Percentiles rank a stretch among this genome's conserved stretches.
phyloP scores from a whole-genome alignment of 2,113 vertebrate genomes.

The Gnathonemus longibarbis region DNA sequence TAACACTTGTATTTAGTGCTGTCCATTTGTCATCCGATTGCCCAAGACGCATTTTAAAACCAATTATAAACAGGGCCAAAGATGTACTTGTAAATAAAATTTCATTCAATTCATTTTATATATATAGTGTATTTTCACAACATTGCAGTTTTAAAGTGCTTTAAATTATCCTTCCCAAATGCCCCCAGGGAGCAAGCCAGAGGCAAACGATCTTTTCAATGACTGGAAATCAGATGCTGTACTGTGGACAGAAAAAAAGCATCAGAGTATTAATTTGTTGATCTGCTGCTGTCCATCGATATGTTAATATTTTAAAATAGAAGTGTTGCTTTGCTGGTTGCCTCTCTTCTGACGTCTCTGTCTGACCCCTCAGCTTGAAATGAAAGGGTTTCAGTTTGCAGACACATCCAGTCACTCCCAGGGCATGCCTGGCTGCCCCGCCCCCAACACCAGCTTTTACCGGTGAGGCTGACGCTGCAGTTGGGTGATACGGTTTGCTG shows the following conservation, averaged over 20 bases:
- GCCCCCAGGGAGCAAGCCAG: not conserved
- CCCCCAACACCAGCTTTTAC: not conserved
- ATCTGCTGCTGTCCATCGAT: not conserved
- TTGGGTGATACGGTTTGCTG: too few species aligned
- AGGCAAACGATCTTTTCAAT: not conserved
- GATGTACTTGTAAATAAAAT: not conserved
- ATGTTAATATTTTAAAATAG: not conserved
- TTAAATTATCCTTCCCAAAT: not conserved
- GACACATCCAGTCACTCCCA: conserved; percentile 82
- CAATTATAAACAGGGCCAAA: not conserved
- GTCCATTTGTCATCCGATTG: not conserved
- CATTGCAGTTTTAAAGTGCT: not conserved
- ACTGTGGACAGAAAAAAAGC: not conserved
- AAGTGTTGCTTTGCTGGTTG: not conserved
- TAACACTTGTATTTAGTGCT: not conserved
- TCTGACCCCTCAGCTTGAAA: conserved; percentile 87
- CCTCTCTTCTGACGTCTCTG: not conserved
- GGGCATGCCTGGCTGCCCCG: conserved; percentile 63
- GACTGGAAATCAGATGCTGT: not conserved
- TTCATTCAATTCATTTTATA: not conserved
- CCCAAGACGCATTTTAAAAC: not conserved
- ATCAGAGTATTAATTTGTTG: not conserved
- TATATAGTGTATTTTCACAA: not conserved
- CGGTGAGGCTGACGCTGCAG: not conserved
- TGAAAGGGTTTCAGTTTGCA: conserved; percentile 93